Base-by-base conservation (phyloP, 2,113 vertebrate genomes). In the Gobio gobio region DNA sequence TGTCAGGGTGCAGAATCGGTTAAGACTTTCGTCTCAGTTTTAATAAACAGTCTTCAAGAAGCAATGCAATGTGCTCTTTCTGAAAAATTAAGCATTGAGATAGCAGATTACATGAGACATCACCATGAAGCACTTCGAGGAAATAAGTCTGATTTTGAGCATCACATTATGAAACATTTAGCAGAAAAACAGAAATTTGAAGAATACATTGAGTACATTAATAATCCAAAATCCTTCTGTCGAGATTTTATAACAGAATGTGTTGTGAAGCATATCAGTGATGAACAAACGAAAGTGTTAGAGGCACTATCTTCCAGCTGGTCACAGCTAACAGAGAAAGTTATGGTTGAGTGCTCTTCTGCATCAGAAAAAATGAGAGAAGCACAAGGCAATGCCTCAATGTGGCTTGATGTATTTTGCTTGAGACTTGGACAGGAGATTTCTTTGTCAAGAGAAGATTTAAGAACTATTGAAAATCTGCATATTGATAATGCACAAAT, bases 1-100 rank as follows among this genome's bases (percentile, higher is more conserved):
- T 91, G 84, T 64, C 78, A 89, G 85, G 85, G 76, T 87, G 80
- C 87, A 43, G 70, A 18, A 29, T 83, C 80, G n/a, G 79, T 86
- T 5, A 82, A 22, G 45, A 76, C 79, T 1, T 78, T 88, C 64
- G 87, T 73, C 22, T 5, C 86, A 12, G 77, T 88, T 64, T 59
- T 89, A 4, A 81, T 70, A 1, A 85, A 3, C 0, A 22, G 76
- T 51, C 33, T 88, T 14, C n/a, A 74, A 49, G 33, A 73, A 83
- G 73, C 58, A 54, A 66, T 88, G n/a, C 14, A 54, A 16, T 4
- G 64, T 20, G 80, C 18, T 61, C 36, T 45, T 2, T 49, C 36
- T 51, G 29, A 74, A 1, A 45, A 74, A 83, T 40, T 29, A 3
- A 59, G 49, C 10, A n/a, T 51, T 12, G 7, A 63, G 4, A 88